These are phyloP conservation scores for Antrozous pallidus DNA, from an alignment of 2,797 vertebrate species.

Conservation along the genomic window DNA sequence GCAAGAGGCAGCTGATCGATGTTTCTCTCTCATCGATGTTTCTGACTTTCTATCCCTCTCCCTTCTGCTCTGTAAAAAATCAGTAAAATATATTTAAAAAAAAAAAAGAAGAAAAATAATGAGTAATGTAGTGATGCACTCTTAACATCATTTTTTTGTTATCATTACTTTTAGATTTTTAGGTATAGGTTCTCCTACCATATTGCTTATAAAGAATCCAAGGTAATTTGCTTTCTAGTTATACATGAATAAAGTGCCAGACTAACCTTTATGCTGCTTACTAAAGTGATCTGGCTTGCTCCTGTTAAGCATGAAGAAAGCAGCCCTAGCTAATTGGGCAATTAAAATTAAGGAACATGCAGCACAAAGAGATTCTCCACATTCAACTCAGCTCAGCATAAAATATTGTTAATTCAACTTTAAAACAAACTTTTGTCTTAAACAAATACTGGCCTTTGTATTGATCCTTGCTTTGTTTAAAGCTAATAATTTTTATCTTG, in stretches of 20 bases:
- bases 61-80: too few relatives aligned
- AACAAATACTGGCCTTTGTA: constrained; percentile 5
- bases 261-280: constrained; percentile 10
- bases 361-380: constrained; percentile 57
- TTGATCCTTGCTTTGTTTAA: constrained; percentile 24
- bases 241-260: constrained; percentile 50
- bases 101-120: neutral
- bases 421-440: constrained; percentile 28
- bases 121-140: constrained; percentile 13
- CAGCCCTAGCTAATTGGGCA: constrained; percentile 66
- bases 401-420: constrained; percentile 70
- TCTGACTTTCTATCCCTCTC: too few relatives aligned
- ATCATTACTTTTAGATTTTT: constrained; percentile 49
- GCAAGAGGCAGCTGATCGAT: too few relatives aligned
- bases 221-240: constrained; percentile 64
- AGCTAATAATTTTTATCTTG: neutral
- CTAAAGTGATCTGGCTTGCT: constrained; percentile 65
- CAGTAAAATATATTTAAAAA: too few relatives aligned
- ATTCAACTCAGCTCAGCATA: constrained; percentile 58
- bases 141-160: constrained; percentile 1
- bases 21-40: too few relatives aligned
- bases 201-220: constrained; percentile 33
- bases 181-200: constrained; percentile 17
- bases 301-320: constrained; percentile 49
- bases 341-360: constrained; percentile 76